These are phyloP conservation scores for Excalfactoria chinensis DNA, from an alignment of 2,113 vertebrate species.

Conservation along the genomic window DNA sequence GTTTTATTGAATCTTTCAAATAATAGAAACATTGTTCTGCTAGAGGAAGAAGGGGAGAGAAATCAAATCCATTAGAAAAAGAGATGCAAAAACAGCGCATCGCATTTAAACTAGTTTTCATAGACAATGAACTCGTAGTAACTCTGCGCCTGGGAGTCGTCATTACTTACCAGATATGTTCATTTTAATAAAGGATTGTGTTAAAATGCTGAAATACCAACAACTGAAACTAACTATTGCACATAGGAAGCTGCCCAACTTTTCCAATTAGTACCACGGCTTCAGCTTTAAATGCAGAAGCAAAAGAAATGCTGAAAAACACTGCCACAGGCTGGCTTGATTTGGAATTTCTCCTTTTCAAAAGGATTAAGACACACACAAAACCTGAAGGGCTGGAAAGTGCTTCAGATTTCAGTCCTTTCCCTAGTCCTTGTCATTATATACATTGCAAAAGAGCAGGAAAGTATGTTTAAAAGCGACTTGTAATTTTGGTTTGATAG, in stretches of 20 bases:
- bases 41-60: neutral
- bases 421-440: neutral
- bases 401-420: neutral
- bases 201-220: neutral
- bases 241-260: neutral
- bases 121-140: neutral
- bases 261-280: neutral
- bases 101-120: neutral
- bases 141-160: neutral
- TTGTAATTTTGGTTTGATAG: neutral
- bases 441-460: rapidly evolving
- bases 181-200: neutral
- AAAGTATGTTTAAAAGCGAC: neutral
- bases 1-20: neutral
- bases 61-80: constrained; percentile 3
- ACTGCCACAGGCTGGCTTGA: constrained; percentile 66
- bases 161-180: neutral
- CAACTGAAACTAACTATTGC: neutral
- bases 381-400: neutral
- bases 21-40: neutral
- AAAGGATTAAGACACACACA: neutral
- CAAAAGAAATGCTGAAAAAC: constrained; percentile 64
- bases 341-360: constrained; percentile 44
- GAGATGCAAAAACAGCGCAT: neutral
- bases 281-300: neutral